Base-by-base conservation (phyloP, 2,113 vertebrate species). In the Anoura caudifer region DNA sequence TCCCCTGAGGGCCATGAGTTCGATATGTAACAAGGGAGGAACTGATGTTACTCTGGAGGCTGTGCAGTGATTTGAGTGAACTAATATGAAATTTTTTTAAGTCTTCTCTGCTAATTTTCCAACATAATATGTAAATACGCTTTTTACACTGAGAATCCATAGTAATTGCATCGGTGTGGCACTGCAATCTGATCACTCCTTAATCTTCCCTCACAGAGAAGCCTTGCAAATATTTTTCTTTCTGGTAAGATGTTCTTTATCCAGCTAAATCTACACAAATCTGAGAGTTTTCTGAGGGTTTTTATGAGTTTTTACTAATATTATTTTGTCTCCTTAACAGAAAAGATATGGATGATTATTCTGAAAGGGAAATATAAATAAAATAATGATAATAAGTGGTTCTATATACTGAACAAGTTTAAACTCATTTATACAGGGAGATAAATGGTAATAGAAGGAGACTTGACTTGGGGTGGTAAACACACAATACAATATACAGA, bases 231-330 rank as follows among this genome's bases (percentile, higher is more conserved):
- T 45, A 77, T 95, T 93, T 86, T 91, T 92, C 83, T 96, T 96
- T 94, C 50, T 76, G 38, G 8, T 54, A 41, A 97, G 83, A 43
- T 80, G 3, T 85, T 96, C 77, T 95, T 86, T 98, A 95, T 96
- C 65, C 63, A 96, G 33, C 80, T 96, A 95, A 96, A 92, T 93
- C 52, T 95, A 70, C 89, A 81, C 90, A 98, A 98, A 95, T 77
- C 16, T n/a, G 77, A 84, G 47, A 87, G 41, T 86, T 89, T 75
- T 85, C 52, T 83, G 14, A 84, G 41, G 20, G 15, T 87, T 67
- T 41, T 97, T 41, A 5, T 83, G 19, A 33, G 31, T 17, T 11
- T 11, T 36, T 43, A 41, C 54, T 41, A 3, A 17, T 26, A 72
- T 63, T 90, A 56, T 4, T 82, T 94, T 52, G 24, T 93, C 8